These are phyloP conservation scores for Xyrauchen texanus DNA, from an alignment of 2,113 vertebrate genomes.

Conservation along the genomic window DNA sequence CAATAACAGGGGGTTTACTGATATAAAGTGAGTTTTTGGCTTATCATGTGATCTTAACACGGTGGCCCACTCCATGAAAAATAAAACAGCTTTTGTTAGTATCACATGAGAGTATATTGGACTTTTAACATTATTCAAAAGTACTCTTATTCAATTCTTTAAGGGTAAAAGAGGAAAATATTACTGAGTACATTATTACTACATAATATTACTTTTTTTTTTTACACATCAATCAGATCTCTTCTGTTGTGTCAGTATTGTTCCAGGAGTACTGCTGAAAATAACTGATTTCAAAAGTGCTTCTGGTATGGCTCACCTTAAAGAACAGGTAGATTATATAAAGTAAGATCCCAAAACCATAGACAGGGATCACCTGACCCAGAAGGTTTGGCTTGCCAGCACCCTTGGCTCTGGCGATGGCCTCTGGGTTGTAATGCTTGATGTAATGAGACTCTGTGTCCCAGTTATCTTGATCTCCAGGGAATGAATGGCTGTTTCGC, in stretches of 20 bases:
- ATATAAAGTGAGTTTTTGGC: too few relatives aligned
- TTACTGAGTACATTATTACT: too few relatives aligned
- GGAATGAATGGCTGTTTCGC: conserved; percentile 66
- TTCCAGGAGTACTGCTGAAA: neutral
- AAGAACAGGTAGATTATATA: conserved; percentile 94
- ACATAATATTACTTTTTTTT: too few relatives aligned
- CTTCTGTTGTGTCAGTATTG: neutral
- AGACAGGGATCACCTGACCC: conserved; percentile 90
- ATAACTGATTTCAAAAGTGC: neutral
- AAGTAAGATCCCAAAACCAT: conserved; percentile 93
- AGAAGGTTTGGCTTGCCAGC: conserved; percentile 81
- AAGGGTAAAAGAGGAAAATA: too few relatives aligned
- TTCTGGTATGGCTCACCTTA: conserved; percentile 77
- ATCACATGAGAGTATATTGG: too few relatives aligned
- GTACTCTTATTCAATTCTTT: too few relatives aligned
- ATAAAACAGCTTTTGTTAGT: too few relatives aligned
- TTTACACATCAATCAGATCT: too few relatives aligned
- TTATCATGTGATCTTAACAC: too few relatives aligned
- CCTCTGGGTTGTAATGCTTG: conserved; percentile 69
- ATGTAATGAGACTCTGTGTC: conserved; percentile 59
- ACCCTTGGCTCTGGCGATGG: conserved; percentile 79
- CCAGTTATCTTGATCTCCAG: conserved; percentile 65
- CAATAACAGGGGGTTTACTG: too few relatives aligned
- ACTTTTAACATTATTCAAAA: too few relatives aligned
- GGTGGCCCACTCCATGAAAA: too few relatives aligned